These are phyloP conservation scores for Drosophila kanapiae DNA, from an alignment of 1,140 invertebrate genomes.

Conservation along the genomic window DNA sequence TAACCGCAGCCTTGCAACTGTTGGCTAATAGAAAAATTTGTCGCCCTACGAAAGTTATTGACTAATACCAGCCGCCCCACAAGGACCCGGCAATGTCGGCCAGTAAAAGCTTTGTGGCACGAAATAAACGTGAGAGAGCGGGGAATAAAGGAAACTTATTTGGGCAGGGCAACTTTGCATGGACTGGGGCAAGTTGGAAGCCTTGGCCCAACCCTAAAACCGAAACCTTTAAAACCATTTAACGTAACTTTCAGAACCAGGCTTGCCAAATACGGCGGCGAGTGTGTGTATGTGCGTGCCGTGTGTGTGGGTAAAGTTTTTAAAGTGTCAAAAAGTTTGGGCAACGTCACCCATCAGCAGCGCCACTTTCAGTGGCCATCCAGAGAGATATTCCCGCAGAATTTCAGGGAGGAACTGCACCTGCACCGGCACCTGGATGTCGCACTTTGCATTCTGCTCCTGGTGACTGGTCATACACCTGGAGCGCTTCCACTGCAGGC, in stretches of 20 bases:
- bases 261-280: conserved; percentile 20
- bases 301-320: conserved; percentile 57
- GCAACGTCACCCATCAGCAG: conserved; percentile 65
- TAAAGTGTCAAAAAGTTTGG: conserved; percentile 71
- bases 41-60: conserved; percentile 44
- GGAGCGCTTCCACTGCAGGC: conserved; percentile 19
- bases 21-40: conserved; percentile 54
- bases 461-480: conserved; percentile 35
- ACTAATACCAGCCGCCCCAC: conserved; percentile 22
- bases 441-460: conserved; percentile 50
- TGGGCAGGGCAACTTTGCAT: conserved; percentile 18
- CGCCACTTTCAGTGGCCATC: conserved; percentile 53
- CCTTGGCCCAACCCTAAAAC: conserved; percentile 37
- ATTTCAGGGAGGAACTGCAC: background rate
- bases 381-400: conserved; percentile 16
- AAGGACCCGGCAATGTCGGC: conserved; percentile 1
- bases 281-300: conserved; percentile 16
- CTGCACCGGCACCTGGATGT: conserved; percentile 26
- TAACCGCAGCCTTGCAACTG: background rate
- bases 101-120: conserved; percentile 3
- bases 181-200: conserved; percentile 23
- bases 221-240: conserved; percentile 69
- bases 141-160: background rate
- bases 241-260: conserved; percentile 65
- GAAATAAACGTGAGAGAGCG: background rate